These are phyloP conservation scores for Branchellion lobata DNA, from an alignment of 2,888 invertebrate species.

Conservation along the genomic window DNA sequence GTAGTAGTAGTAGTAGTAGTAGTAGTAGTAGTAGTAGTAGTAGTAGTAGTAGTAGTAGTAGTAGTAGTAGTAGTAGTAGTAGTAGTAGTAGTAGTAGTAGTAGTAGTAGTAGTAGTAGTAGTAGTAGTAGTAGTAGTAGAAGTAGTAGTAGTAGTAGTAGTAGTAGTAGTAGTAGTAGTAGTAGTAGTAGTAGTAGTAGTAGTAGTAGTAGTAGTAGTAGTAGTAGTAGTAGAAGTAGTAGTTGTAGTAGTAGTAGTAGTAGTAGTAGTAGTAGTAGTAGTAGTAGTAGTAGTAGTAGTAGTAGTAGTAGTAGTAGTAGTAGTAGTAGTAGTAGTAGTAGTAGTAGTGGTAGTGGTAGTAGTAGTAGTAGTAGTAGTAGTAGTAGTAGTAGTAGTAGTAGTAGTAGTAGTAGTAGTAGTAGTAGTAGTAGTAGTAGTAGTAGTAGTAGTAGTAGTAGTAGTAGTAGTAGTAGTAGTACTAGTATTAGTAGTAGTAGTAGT, in stretches of 20 bases:
- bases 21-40: slow-evolving; percentile 20
- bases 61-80: slow-evolving; percentile 20
- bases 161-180: slow-evolving; percentile 44
- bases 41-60: slow-evolving; percentile 20
- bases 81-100: slow-evolving; percentile 20
- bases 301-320: slow-evolving; percentile 38
- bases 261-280: slow-evolving; percentile 46
- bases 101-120: slow-evolving; percentile 15
- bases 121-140: slow-evolving; percentile 18
- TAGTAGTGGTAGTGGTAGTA: slow-evolving; percentile 40
- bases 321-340: slow-evolving; percentile 41
- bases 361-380: slow-evolving; percentile 43
- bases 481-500: no score
- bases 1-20: slow-evolving; percentile 20
- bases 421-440: slow-evolving; percentile 44
- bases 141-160: slow-evolving; percentile 44
- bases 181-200: slow-evolving; percentile 44
- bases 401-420: slow-evolving; percentile 44
- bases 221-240: slow-evolving; percentile 44
- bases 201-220: slow-evolving; percentile 30
- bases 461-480: slow-evolving; percentile 45
- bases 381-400: slow-evolving; percentile 41
- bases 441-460: slow-evolving; percentile 46
- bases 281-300: slow-evolving; percentile 31
- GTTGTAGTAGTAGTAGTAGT: slow-evolving; percentile 46